Conservation (phyloP, 1,140 invertebrate genomes). For the Lepidotrigona ventralis region DNA sequence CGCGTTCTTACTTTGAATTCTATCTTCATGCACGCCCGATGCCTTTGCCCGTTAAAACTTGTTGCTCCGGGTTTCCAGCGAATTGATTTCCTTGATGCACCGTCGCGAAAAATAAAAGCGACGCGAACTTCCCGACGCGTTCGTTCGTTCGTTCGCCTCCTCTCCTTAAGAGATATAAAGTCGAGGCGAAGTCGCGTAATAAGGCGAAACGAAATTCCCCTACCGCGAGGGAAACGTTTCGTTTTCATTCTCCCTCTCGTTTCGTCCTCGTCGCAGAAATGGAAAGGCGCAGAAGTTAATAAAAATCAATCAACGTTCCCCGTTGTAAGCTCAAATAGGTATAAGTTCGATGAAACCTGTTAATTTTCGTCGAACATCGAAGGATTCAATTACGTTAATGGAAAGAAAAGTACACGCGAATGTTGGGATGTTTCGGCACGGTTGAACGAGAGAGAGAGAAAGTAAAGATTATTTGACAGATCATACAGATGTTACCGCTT, state of each 20-base stretch:
- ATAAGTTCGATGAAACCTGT: neutral
- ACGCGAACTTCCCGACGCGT: neutral
- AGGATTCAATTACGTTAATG: slow-evolving; percentile 24
- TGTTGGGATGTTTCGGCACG: neutral
- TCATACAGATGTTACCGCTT: neutral
- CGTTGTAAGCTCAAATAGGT: neutral
- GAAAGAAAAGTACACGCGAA: neutral
- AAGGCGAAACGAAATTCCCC: slow-evolving; percentile 8
- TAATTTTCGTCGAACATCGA: slow-evolving; percentile 1
- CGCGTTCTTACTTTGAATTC: neutral
- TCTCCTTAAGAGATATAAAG: slow-evolving; percentile 10
- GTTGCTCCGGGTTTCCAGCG: neutral
- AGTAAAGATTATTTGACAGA: slow-evolving; percentile 15
- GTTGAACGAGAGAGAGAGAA: neutral
- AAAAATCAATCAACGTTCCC: neutral
- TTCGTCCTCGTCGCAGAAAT: too few relatives aligned
- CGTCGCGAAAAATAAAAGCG: slow-evolving; percentile 20
- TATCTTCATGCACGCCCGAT: neutral
- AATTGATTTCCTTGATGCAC: slow-evolving; percentile 14
- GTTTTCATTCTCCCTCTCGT: neutral
- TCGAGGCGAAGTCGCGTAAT: slow-evolving; percentile 7
- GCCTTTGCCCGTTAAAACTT: slow-evolving; percentile 4
- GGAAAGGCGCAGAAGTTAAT: neutral
- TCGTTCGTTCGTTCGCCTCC: too few relatives aligned
- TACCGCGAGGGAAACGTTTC: neutral